phyloP scores from a whole-genome alignment of 2,797 vertebrate genomes.

The Semotilus atromaculatus region DNA sequence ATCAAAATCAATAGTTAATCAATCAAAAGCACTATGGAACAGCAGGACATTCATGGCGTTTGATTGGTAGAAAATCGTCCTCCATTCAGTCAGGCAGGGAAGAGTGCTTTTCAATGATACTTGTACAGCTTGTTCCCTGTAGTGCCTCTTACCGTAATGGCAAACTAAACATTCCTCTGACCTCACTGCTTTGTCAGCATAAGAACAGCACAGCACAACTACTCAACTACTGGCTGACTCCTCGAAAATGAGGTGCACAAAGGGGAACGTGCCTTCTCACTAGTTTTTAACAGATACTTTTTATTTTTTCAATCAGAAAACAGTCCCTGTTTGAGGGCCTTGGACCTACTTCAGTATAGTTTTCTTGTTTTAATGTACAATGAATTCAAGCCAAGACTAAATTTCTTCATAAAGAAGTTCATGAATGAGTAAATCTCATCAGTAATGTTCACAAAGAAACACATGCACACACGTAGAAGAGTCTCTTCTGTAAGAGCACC shows the following conservation, averaged over 20 bases:
- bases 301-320: neutral
- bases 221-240: slow-evolving; percentile 21
- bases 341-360: neutral
- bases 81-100: neutral
- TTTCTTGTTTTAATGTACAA: neutral
- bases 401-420: neutral
- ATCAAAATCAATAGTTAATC: slow-evolving; percentile 9
- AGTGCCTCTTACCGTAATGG: slow-evolving; percentile 28
- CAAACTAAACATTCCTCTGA: slow-evolving; percentile 39
- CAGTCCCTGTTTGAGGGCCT: neutral
- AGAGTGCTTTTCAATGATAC: slow-evolving; percentile 30
- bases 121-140: slow-evolving; percentile 14
- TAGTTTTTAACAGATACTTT: neutral
- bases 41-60: neutral
- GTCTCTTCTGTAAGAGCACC: slow-evolving; percentile 22
- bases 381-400: neutral
- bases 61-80: neutral
- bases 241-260: slow-evolving; percentile 22
- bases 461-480: neutral
- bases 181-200: slow-evolving; percentile 28
- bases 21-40: neutral
- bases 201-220: slow-evolving; percentile 27
- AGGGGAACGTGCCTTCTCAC: slow-evolving; percentile 9
- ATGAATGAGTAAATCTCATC: neutral
- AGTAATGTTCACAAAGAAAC: slow-evolving; percentile 21